A percentile compares a stretch with the other conserved stretches of the same genome.
These are phyloP conservation scores for Phycodurus eques DNA, from an alignment of 2,113 vertebrate genomes.

Conservation along the genomic window DNA sequence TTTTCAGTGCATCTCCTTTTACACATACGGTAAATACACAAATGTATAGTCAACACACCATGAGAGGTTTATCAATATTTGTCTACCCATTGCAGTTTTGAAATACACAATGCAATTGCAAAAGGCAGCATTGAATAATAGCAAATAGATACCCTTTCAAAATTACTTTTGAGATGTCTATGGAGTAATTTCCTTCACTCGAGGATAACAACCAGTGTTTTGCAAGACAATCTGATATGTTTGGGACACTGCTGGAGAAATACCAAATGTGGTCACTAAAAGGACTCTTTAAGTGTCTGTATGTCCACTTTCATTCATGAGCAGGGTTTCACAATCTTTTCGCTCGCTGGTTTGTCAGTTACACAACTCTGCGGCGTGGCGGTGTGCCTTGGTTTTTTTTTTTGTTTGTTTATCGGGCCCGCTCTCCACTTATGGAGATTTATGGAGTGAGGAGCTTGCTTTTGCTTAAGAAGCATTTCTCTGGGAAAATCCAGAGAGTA, in stretches of 20 bases:
- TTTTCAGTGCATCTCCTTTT: too few species aligned
- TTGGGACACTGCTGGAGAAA: conserved; percentile 14
- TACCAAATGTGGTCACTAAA: conserved; percentile 45
- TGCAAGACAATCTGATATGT: conserved; percentile 40
- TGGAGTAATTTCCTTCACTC: not conserved
- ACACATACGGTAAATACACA: too few species aligned
- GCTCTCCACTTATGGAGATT: conserved; percentile 19
- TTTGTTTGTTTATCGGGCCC: conserved; percentile 41
- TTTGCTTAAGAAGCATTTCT: conserved; percentile 19
- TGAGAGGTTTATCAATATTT: not conserved
- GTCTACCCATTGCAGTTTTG: not conserved
- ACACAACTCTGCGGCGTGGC: conserved; percentile 63
- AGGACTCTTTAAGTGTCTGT: conserved; percentile 25
- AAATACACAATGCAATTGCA: not conserved
- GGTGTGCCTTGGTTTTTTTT: conserved; percentile 40
- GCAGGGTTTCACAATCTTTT: conserved; percentile 36
- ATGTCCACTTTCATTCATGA: conserved; percentile 45
- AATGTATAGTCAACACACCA: too few species aligned
- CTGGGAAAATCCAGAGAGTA: conserved; percentile 12
- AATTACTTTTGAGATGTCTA: not conserved
- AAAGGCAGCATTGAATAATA: not conserved
- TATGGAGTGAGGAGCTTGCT: conserved; percentile 32
- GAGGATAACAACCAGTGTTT: conserved; percentile 28
- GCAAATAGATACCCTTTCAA: not conserved
- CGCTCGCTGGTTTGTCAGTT: conserved; percentile 48